Percentiles rank a stretch among this genome's conserved stretches.
Conservation (phyloP, 2,888 invertebrate genomes). For the Philopedon plagiatum region DNA sequence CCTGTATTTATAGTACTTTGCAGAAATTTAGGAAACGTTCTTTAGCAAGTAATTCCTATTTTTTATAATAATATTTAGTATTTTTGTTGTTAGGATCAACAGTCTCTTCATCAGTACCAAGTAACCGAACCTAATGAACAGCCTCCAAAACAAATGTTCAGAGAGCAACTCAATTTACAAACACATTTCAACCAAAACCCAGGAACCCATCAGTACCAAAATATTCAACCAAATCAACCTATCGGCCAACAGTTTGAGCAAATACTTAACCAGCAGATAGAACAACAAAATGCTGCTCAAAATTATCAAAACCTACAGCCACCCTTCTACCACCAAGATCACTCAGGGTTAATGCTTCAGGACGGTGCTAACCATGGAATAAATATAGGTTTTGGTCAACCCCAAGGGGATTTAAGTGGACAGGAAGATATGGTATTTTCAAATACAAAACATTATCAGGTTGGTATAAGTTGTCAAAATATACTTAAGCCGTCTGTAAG, state of each 20-base stretch:
- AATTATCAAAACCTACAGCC: slow-evolving; percentile 32
- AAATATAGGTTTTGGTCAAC: slow-evolving; percentile 32
- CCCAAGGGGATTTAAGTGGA: not conserved
- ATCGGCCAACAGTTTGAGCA: slow-evolving; percentile 3
- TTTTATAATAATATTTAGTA: not conserved
- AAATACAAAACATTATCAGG: slow-evolving; percentile 38
- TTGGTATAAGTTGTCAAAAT: too few species aligned
- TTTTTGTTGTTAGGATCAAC: slow-evolving; percentile 26
- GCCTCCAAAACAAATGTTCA: slow-evolving; percentile 8
- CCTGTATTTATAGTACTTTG: too few species aligned
- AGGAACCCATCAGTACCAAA: not conserved
- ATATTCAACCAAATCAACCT: not conserved
- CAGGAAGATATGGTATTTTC: slow-evolving; percentile 38
- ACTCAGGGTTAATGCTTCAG: slow-evolving; percentile 27
- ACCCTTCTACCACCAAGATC: not conserved
- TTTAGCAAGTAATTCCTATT: too few species aligned
- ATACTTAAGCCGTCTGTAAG: too few species aligned
- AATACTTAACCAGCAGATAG: slow-evolving; percentile 9
- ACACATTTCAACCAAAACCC: not conserved
- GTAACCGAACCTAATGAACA: slow-evolving; percentile 69
- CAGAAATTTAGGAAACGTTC: too few species aligned
- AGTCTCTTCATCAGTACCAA: slow-evolving; percentile 68
- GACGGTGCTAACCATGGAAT: slow-evolving; percentile 32
- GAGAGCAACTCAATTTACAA: slow-evolving; percentile 28
- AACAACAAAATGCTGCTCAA: slow-evolving; percentile 12